Evolutionary conservation across 2,113 vertebrate species (phyloP).

Genomic region (Paracanthobrama guichenoti): DNA sequence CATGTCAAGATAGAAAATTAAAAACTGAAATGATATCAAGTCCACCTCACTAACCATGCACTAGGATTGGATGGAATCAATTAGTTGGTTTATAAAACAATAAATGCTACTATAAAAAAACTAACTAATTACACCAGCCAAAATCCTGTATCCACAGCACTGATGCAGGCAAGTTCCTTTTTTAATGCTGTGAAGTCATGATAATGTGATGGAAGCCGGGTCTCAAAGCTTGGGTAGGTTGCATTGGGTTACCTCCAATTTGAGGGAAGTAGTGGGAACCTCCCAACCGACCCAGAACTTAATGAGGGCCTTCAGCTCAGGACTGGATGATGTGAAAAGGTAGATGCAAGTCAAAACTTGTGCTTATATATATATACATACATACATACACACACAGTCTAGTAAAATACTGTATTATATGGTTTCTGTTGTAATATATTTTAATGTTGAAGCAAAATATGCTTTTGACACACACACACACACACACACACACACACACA

Average conservation of each 20-base stretch:
- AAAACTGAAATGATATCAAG: too few species aligned
- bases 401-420: too few species aligned
- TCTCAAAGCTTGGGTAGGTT: constrained; percentile 7
- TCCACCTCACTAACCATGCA: not conserved
- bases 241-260: not conserved
- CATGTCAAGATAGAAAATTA: too few species aligned
- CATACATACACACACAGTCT: too few species aligned
- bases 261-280: not conserved
- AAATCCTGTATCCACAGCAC: not conserved
- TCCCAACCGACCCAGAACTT: constrained; percentile 28
- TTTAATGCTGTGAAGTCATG: not conserved
- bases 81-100: not conserved
- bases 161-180: not conserved
- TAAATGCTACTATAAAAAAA: not conserved
- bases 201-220: not conserved
- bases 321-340: not conserved
- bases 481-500: too few species aligned
- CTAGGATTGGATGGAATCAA: not conserved
- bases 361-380: too few species aligned
- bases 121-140: not conserved
- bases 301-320: not conserved
- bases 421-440: too few species aligned
- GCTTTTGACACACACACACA: too few species aligned
- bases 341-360: too few species aligned
- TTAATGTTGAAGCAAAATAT: too few species aligned